Conservation (phyloP, 2,113 vertebrate species). For the Anoura caudifer region DNA sequence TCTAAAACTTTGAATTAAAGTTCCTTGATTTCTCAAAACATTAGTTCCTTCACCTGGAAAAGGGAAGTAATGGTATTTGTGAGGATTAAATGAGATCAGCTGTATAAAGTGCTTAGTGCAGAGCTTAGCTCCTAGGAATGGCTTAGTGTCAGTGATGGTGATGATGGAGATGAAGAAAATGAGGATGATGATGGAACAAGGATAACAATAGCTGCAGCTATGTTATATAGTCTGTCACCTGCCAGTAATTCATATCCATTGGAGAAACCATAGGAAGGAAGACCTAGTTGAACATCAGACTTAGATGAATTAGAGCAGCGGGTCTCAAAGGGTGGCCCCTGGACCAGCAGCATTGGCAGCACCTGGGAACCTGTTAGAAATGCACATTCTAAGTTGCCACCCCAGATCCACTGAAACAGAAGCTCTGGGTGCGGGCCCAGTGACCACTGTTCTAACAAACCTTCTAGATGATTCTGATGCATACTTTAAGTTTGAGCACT, state of each 20-base stretch:
- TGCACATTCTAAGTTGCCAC: not conserved
- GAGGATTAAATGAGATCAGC: not conserved
- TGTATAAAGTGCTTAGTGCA: not conserved
- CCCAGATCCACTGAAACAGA: not conserved
- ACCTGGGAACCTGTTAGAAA: not conserved
- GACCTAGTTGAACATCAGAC: not conserved
- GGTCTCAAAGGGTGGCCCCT: not conserved
- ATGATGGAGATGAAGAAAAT: not conserved
- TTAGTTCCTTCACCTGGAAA: not conserved
- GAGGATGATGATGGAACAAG: not conserved
- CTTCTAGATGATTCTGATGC: not conserved
- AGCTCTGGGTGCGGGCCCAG: not conserved
- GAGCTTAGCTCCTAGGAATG: not conserved
- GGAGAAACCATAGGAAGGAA: not conserved
- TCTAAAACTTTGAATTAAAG: not conserved
- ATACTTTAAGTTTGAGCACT: not conserved
- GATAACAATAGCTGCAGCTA: not conserved
- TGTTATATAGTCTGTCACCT: accelerated
- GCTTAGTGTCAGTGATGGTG: not conserved
- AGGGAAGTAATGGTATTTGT: not conserved
- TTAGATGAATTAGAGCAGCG: not conserved
- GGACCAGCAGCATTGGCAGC: not conserved
- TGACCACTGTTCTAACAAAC: not conserved
- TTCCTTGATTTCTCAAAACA: not conserved
- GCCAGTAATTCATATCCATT: not conserved